Percentiles rank a stretch among this genome's conserved stretches.
These are phyloP conservation scores for Hucho hucho DNA, from an alignment of 2,113 vertebrate genomes.

Conservation along the genomic window DNA sequence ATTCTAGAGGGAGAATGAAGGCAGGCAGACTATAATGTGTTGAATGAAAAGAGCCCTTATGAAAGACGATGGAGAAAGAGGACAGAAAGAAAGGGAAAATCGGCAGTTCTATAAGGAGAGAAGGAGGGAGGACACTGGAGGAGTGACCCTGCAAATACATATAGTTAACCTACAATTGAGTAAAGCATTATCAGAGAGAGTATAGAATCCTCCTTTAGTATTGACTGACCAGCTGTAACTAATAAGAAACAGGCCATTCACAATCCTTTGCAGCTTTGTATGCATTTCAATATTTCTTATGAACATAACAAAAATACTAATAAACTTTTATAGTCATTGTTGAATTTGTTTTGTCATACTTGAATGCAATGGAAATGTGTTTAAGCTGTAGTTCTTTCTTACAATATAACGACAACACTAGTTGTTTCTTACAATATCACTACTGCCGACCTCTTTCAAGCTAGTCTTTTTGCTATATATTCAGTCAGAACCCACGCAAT, in stretches of 20 bases:
- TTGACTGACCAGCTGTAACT: too few relatives aligned
- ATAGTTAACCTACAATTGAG: slow-evolving; percentile 39
- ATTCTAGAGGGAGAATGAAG: slow-evolving; percentile 18
- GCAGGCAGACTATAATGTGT: slow-evolving; percentile 19
- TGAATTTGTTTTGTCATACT: too few relatives aligned
- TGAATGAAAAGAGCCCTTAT: slow-evolving; percentile 19
- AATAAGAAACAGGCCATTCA: not conserved
- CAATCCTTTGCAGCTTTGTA: not conserved
- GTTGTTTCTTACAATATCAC: too few relatives aligned
- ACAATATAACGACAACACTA: too few relatives aligned
- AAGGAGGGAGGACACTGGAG: slow-evolving; percentile 25
- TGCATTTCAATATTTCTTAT: not conserved
- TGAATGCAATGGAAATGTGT: too few relatives aligned
- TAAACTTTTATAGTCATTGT: too few relatives aligned
- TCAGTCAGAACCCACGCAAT: too few relatives aligned
- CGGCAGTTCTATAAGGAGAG: not conserved
- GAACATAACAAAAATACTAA: too few relatives aligned
- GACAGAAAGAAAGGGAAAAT: not conserved
- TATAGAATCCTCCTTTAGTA: slow-evolving; percentile 2
- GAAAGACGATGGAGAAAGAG: slow-evolving; percentile 17
- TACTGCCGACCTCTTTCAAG: too few relatives aligned
- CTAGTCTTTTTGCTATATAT: too few relatives aligned
- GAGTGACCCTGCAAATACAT: slow-evolving; percentile 32
- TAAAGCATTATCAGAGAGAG: slow-evolving; percentile 1
- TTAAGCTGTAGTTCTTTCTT: too few relatives aligned